phyloP scores from a whole-genome alignment of 2,888 invertebrate genomes.

The Harpalus rufipes region DNA sequence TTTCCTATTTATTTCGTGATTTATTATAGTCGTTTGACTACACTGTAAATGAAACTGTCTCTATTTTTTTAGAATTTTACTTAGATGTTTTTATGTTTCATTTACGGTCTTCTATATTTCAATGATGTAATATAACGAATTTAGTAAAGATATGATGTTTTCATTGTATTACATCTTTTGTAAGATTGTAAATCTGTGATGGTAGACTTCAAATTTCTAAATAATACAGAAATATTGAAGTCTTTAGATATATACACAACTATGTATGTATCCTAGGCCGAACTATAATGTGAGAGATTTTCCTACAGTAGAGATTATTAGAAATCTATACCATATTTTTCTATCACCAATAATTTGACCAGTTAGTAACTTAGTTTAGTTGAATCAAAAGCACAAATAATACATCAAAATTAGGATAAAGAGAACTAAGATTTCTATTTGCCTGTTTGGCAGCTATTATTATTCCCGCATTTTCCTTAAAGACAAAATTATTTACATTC shows the following conservation, averaged over 20 bases:
- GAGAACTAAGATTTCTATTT: neutral
- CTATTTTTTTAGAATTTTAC: neutral
- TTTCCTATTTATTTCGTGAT: neutral
- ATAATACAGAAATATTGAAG: conserved; percentile 22
- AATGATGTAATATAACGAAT: conserved; percentile 11
- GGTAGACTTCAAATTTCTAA: conserved; percentile 27
- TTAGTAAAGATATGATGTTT: neutral
- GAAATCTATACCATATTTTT: conserved; percentile 51
- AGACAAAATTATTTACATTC: neutral
- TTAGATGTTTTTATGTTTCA: conserved; percentile 4
- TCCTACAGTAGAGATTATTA: conserved; percentile 34
- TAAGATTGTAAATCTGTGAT: conserved; percentile 46
- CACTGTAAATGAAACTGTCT: conserved; percentile 9
- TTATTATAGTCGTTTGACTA: neutral
- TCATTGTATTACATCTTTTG: conserved; percentile 3
- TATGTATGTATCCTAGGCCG: conserved; percentile 16
- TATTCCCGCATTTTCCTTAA: neutral
- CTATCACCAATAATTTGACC: conserved; percentile 24
- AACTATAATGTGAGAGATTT: conserved; percentile 34
- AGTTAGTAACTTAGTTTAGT: conserved; percentile 1
- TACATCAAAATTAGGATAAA: neutral
- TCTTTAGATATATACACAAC: conserved; percentile 18
- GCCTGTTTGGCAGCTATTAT: neutral
- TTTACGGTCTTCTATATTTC: conserved; percentile 14
- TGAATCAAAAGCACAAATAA: neutral